Conservation (phyloP, 1,140 invertebrate species). For the Drosophila sp. region DNA sequence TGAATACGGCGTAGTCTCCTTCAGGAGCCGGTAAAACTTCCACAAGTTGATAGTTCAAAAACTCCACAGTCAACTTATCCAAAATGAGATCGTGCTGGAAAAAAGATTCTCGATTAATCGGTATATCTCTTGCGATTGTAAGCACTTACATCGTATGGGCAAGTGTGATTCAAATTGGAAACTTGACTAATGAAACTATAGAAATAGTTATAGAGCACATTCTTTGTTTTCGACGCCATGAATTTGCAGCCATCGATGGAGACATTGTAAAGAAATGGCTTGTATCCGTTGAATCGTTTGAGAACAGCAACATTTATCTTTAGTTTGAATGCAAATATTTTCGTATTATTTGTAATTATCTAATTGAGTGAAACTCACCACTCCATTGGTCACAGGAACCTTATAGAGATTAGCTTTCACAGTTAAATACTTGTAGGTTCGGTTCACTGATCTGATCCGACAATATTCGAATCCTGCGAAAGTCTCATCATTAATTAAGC, state of each 20-base stretch:
- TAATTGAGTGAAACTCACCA: not conserved
- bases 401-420: not conserved
- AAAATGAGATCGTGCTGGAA: not conserved
- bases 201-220: not conserved
- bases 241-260: conserved; percentile 26
- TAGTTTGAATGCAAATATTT: not conserved
- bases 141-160: conserved; percentile 16
- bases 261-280: conserved; percentile 35
- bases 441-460: too few relatives aligned
- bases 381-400: not conserved
- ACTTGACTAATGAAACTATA: not conserved
- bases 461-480: too few relatives aligned
- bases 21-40: not conserved
- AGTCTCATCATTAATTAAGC: too few relatives aligned
- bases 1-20: not conserved
- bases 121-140: not conserved
- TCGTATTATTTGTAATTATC: not conserved
- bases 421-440: not conserved
- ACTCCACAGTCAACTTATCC: not conserved
- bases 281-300: not conserved
- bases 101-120: not conserved
- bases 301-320: not conserved
- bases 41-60: not conserved
- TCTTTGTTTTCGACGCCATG: conserved; percentile 10
- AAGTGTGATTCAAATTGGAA: conserved; percentile 35